Percentiles rank a stretch among this genome's conserved stretches.
Conservation (phyloP, 2,113 vertebrate species). For the human region GRCh38 chr1:14392501-14393000, state of each 20-base stretch:
- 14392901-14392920: background rate
- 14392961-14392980: background rate
- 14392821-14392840: background rate
- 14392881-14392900: background rate
- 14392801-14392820: background rate
- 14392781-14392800: background rate
- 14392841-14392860: background rate
- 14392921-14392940: accelerated
- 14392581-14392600: background rate
- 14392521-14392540: background rate
- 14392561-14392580: accelerated
- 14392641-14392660: background rate
- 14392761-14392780: no score
- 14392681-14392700: background rate
- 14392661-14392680: background rate
- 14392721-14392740: background rate
- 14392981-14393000: accelerated
- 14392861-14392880: background rate
- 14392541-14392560: background rate
- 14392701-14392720: background rate
- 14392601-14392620: background rate
- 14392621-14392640: no score
- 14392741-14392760: accelerated
- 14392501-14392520: background rate
- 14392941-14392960: background rate